Conservation (phyloP, 1,140 invertebrate species). For the Meloidogyne exigua region DNA sequence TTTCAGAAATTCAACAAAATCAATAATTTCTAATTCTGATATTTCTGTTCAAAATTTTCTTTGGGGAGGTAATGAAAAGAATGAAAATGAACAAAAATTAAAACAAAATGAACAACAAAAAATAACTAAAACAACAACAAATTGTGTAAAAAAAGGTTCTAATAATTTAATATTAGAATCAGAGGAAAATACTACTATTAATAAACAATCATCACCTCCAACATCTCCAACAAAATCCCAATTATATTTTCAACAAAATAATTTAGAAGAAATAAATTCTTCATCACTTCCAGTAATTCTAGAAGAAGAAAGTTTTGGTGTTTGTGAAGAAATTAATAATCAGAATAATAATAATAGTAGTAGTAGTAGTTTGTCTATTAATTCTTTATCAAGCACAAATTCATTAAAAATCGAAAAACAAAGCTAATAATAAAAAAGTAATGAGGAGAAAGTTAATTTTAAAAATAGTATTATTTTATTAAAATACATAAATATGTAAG, state of each 20-base stretch:
- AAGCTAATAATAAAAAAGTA: neutral
- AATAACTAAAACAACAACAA: neutral
- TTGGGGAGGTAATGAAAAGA: slow-evolving; percentile 8
- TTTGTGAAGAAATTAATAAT: neutral
- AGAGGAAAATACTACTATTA: neutral
- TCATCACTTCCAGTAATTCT: neutral
- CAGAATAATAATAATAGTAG: too few species aligned
- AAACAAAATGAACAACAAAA: neutral
- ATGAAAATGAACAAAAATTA: neutral
- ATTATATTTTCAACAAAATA: neutral
- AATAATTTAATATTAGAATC: too few species aligned
- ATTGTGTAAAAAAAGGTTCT: too few species aligned
- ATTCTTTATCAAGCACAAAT: neutral
- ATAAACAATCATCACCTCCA: neutral
- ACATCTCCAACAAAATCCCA: neutral
- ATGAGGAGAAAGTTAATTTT: neutral
- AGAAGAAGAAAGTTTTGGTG: neutral
- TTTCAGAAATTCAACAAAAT: slow-evolving; percentile 8
- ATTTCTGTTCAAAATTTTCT: slow-evolving; percentile 24
- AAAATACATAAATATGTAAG: too few species aligned
- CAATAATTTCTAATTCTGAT: neutral
- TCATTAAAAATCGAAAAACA: neutral
- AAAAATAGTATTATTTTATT: too few species aligned
- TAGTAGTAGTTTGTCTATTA: neutral
- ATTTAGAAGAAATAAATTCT: neutral